phyloP scores from a whole-genome alignment of 2,797 vertebrate species.

The Acrocephalus scirpaceus region DNA sequence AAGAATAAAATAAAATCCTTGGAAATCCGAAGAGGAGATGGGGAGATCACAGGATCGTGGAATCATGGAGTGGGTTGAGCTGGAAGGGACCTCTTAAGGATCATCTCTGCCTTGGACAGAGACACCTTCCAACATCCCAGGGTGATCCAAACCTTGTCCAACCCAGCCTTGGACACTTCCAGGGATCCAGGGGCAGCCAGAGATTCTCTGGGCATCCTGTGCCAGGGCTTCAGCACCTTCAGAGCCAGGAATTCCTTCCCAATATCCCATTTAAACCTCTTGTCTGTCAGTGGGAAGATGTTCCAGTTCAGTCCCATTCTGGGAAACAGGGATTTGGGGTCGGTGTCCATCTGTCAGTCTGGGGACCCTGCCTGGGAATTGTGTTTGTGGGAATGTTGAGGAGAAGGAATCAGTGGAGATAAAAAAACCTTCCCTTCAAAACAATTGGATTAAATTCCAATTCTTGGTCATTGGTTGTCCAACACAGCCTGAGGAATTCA shows the following conservation, averaged over 20 bases:
- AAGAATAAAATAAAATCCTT: neutral
- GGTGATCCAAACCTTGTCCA: fast-evolving
- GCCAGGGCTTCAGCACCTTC: fast-evolving
- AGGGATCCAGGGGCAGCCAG: neutral
- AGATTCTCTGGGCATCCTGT: fast-evolving
- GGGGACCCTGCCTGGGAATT: neutral
- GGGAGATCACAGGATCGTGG: neutral
- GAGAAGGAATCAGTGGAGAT: neutral
- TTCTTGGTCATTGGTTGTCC: neutral
- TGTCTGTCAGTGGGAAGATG: neutral
- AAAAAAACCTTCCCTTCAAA: neutral
- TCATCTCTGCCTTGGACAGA: neutral
- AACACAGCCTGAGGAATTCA: neutral
- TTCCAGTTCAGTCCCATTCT: neutral
- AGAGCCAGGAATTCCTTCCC: neutral
- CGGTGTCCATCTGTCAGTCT: neutral
- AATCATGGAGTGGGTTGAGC: neutral
- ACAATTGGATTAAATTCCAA: too few species aligned
- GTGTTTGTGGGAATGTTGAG: neutral
- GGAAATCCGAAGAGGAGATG: neutral
- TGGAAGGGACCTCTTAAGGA: neutral
- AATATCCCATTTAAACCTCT: neutral
- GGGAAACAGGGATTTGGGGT: neutral
- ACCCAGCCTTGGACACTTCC: fast-evolving
- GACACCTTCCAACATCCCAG: fast-evolving